Conservation (phyloP, 2,797 vertebrate genomes). For the Natrix natrix region DNA sequence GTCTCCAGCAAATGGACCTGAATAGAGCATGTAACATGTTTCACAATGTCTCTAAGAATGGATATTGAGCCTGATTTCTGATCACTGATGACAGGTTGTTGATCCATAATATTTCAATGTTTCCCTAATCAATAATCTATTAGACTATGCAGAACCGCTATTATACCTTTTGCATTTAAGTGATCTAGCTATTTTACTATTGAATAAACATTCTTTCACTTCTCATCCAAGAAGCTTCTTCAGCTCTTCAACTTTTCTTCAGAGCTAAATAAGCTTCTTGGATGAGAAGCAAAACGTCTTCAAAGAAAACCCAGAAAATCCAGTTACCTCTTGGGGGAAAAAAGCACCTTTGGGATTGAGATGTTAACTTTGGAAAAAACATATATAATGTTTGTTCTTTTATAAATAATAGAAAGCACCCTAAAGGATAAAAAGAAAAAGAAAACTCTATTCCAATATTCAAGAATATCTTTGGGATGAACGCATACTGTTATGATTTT, state of each 20-base stretch:
- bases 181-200: neutral
- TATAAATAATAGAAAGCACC: neutral
- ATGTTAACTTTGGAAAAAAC: neutral
- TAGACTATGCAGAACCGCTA: neutral
- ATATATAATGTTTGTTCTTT: neutral
- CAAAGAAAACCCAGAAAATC: neutral
- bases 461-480: neutral
- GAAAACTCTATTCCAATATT: neutral
- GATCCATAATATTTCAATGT: neutral
- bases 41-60: neutral
- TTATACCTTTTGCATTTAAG: neutral
- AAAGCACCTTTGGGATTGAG: neutral
- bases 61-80: neutral
- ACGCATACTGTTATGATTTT: constrained; percentile 18
- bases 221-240: no score
- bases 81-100: neutral
- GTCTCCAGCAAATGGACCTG: neutral
- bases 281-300: neutral
- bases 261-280: no score
- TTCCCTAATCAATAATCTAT: neutral
- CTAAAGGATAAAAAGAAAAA: neutral
- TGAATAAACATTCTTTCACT: neutral
- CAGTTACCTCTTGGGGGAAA: neutral
- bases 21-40: neutral
- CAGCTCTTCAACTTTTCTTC: no score